Conservation (phyloP, 2,888 invertebrate species). For the Lepidonotus clava region DNA sequence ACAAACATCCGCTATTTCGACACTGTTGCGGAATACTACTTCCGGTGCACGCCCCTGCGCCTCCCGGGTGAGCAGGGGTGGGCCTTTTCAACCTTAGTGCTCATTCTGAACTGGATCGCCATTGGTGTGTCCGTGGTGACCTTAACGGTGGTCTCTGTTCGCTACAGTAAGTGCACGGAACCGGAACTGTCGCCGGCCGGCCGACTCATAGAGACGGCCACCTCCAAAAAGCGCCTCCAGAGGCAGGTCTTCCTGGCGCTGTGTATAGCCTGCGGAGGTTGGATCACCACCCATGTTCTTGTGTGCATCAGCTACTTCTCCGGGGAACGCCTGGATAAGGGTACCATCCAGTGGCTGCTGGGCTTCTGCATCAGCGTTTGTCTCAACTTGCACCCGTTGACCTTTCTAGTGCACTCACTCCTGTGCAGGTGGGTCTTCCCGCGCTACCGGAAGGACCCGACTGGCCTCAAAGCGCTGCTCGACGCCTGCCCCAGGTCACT, state of each 20-base stretch:
- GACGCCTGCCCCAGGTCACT: slow-evolving; percentile 13
- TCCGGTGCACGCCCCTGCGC: slow-evolving; percentile 49
- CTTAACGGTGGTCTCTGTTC: slow-evolving; percentile 20
- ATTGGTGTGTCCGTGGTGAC: slow-evolving; percentile 13
- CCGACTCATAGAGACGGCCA: neutral
- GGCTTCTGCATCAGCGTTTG: slow-evolving; percentile 26
- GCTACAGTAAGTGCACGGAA: slow-evolving; percentile 46
- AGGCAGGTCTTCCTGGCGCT: slow-evolving; percentile 9
- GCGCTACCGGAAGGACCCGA: slow-evolving; percentile 11
- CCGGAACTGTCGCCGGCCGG: neutral
- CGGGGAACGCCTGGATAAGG: slow-evolving; percentile 10
- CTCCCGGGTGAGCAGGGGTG: slow-evolving; percentile 54
- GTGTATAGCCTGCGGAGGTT: slow-evolving; percentile 17
- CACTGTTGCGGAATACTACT: slow-evolving; percentile 38
- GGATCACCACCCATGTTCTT: slow-evolving; percentile 14
- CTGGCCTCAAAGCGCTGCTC: neutral
- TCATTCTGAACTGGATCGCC: slow-evolving; percentile 47
- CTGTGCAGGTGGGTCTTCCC: slow-evolving; percentile 22
- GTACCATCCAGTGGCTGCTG: slow-evolving; percentile 44
- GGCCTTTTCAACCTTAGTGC: slow-evolving; percentile 49
- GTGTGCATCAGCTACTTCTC: slow-evolving; percentile 18
- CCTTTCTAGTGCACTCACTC: slow-evolving; percentile 17
- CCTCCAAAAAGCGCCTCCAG: slow-evolving; percentile 33
- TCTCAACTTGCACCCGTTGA: slow-evolving; percentile 29
- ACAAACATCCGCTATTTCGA: slow-evolving; percentile 46